Base-by-base conservation (phyloP, 1,140 invertebrate genomes). In the Monochamus saltuarius region DNA sequence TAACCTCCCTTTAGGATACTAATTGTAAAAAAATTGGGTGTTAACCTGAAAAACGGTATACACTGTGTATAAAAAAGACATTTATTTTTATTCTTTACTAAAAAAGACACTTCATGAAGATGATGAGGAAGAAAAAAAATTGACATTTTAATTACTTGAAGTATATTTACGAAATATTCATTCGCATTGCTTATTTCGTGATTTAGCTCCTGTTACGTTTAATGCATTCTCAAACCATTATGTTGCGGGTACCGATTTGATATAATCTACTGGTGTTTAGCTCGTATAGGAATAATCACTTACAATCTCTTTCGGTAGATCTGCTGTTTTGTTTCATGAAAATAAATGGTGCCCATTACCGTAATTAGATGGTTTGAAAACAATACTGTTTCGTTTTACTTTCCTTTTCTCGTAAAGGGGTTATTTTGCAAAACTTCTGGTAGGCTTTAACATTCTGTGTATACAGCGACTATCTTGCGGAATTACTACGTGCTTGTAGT, bases 181-280 rank as follows among this genome's bases (percentile, higher is more conserved):
- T 3, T 3, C 22, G 6, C 22, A 29, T 29, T 6, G 22, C 22
- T 29, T 53, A 14, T 14, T 22, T 53, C 16, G 51, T 36, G 53
- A 56, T 56, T 56, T 56, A 56, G 53, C 53, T 36, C 43, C 36
- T 19, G 52, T 22, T 55, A 42, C 19, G 19, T 55, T 56, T 56
- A 56, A 56, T 56, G 37, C 53, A 56, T 56, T 56, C 53, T 34
- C 6, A 45, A 40, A 19, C 53, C 53, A 56, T 56, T 56, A 56
- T 45, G 10, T 45, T 34, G 19, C 22, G 22, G 6, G 22, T 14
- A 45, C 36, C 39, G 38, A 56, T 17, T 3, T 19, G 53, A 56
- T 56, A 56, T 4, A 13, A 56, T 56, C 53, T 56, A 11, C 13
- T 14, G 22, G n/a, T 36, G 1, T 51, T 37, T 35, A 47, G 45